These are phyloP conservation scores for Trypoxylus dichotomus DNA, from an alignment of 1,140 invertebrate genomes.

Conservation along the genomic window DNA sequence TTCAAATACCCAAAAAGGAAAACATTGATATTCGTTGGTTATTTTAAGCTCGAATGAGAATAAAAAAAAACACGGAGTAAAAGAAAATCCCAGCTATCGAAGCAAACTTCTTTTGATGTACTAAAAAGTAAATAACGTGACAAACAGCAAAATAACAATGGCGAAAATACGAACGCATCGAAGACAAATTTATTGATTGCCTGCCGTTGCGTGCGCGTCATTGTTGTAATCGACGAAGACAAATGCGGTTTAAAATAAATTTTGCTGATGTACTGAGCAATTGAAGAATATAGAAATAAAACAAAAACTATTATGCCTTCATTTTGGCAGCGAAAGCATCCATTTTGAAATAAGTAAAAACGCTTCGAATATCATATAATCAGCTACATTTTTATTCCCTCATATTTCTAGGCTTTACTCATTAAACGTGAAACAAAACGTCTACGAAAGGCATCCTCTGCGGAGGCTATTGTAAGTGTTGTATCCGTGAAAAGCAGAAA, in stretches of 20 bases:
- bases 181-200: constrained; percentile 5
- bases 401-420: no score
- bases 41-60: not conserved
- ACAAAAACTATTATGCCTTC: no score
- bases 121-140: not conserved
- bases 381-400: no score
- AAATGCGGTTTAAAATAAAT: not conserved
- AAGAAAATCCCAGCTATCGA: not conserved
- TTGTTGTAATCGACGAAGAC: not conserved
- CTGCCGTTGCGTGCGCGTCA: not conserved
- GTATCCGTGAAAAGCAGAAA: no score
- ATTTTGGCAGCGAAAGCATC: no score
- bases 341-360: no score
- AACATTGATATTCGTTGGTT: not conserved
- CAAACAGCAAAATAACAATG: not conserved
- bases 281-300: not conserved
- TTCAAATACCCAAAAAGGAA: not conserved
- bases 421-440: no score
- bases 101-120: not conserved
- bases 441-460: no score
- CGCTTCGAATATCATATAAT: no score
- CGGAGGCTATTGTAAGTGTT: no score
- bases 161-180: not conserved
- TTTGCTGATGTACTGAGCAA: not conserved
- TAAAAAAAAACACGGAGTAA: not conserved